Evolutionary conservation across 2,888 invertebrate genomes (phyloP), one percentile per base, ranked within the genome.

Genomic region (Apomyelois bistriatella): DNA sequence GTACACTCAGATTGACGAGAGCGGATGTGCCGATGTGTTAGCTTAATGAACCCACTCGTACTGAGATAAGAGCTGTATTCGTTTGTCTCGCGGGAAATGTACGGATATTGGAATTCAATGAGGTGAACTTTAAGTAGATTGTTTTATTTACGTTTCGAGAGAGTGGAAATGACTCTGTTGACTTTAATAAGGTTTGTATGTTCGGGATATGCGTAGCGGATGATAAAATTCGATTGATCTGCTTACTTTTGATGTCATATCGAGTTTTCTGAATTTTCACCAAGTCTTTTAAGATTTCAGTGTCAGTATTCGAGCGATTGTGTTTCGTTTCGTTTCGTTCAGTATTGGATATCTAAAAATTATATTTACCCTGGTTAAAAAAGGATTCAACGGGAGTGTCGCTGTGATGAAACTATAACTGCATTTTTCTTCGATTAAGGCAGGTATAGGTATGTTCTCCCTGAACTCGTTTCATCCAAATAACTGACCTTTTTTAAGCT

Each of bases 1-100:
- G 62, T 64, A 68, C 69, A 58, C 60, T 58, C 60, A 56, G 65
- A 66, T 66, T 65, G 66, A 70, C 63, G 69, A 71, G 64, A 62
- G 56, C 57, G 60, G 56, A 61, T 53, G 53, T 60, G 52, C 37
- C 56, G 56, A 60, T 58, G 55, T 57, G 58, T 56, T 52, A 36
- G 32, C 53, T 52, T 47, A 54, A 58, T 57, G 50, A 55, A 62
- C 60, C 54, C 51, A 68, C 52, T 55, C 1, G 8, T 12, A 13
- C 35, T 15, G 46, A 7, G 9, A 55, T 65, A 67, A 53, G 55
- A 53, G 53, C 56, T 53, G 43, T 53, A 64, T 66, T 72, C 17
- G 52, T 22, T 37, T 54, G 52, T 53, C 22, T 13, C 37, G 0
- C 30, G 35, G 12, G 8, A 17, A 42, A 16, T 22, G 52, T 40